A percentile compares a stretch with the other conserved stretches of the same genome.
phyloP scores from a whole-genome alignment of 2,888 invertebrate species.

The Dyspetes luteomarginatus region DNA sequence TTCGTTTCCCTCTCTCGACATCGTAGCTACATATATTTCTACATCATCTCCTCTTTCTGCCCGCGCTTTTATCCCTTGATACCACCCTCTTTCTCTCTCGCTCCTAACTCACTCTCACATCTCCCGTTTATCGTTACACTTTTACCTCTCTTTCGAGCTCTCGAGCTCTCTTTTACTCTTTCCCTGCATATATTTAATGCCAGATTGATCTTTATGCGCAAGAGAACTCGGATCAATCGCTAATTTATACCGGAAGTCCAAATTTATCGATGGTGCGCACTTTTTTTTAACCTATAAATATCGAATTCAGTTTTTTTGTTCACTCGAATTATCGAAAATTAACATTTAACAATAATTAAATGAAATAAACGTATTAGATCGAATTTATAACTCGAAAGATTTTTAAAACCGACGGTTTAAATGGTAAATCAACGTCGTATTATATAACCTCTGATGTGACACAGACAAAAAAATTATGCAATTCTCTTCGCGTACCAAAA shows the following conservation, averaged over 20 bases:
- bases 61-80: conserved; percentile 30
- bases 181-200: conserved; percentile 45
- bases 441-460: not conserved
- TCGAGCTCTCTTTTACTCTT: conserved; percentile 56
- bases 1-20: conserved; percentile 63
- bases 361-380: not conserved
- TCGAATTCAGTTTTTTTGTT: not conserved
- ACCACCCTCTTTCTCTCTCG: conserved; percentile 11
- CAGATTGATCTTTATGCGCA: conserved; percentile 42
- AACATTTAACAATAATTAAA: no score
- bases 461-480: not conserved
- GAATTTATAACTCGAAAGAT: not conserved
- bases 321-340: no score
- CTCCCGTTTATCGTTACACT: conserved; percentile 40
- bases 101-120: conserved; percentile 20
- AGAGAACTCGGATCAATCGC: conserved; percentile 14
- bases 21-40: conserved; percentile 29
- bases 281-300: not conserved
- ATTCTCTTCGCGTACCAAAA: not conserved
- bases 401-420: conserved; percentile 14
- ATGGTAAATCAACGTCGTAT: conserved; percentile 18
- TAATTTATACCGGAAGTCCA: not conserved
- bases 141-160: conserved; percentile 34
- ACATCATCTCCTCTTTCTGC: conserved; percentile 10
- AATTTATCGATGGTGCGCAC: not conserved